Evolutionary conservation across 2,113 vertebrate species (phyloP), one percentile per base, ranked within the genome.

Genomic region (Castor canadensis): DNA sequence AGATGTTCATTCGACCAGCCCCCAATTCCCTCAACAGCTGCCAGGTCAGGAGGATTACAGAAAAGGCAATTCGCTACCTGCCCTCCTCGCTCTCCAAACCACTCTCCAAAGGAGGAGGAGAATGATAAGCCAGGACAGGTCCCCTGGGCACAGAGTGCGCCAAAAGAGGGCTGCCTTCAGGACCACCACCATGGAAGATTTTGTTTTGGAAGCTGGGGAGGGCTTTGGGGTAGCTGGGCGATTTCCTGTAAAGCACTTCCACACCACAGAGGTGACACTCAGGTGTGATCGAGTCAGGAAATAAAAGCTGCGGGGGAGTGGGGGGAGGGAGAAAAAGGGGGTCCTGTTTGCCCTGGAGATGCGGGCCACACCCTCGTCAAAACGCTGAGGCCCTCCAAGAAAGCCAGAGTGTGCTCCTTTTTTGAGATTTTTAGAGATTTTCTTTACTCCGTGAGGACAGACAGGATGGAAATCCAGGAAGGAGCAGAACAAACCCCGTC

Each of bases 271-370:
- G 64, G 80, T 43, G 64, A 84, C 91, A 71, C 91, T 95, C 96
- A 96, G 95, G 93, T 97, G 80, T 93, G 73, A 94, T 5, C 32
- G 60, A 81, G 69, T 8, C 89, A 73, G 81, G 73, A 95, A 97
- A 88, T 72, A 95, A 60, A 92, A 85, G 60, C 3, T 47, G 24
- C 2, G 1, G 28, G 40, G 7, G 6, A 35, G 4, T 10, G 56
- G 38, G 4, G 32, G 3, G 28, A 32, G 35, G 76, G 72, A 15
- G 8, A 52, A 52, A 10, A 52, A 10, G 52, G 66, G 5, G 35
- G 20, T 38, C 47, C 80, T 24, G 38, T 83, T 56, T n/a, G 73
- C n/a, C 89, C 81, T 17, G 30, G 62, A 92, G 85, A 93, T 87
- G 84, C 7, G 9, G 66, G 45, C 84, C 97, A 92, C 96, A 96